Conservation (phyloP, 2,113 vertebrate species). For the Indicator maculatus region DNA sequence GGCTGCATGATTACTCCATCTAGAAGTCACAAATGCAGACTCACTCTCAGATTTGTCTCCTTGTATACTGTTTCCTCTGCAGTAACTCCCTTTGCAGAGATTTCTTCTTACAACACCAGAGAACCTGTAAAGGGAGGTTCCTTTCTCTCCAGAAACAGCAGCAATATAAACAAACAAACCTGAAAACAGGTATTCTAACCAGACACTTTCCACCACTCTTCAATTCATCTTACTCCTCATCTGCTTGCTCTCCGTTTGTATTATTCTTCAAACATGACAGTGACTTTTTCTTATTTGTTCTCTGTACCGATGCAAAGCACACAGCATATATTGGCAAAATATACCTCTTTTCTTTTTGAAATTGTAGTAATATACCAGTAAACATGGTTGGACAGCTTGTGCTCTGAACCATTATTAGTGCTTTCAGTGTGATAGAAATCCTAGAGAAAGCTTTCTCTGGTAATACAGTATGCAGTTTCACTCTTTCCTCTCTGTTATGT, state of each 20-base stretch:
- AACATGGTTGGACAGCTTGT: neutral
- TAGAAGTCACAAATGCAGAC: neutral
- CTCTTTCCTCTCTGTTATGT: neutral
- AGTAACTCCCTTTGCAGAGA: neutral
- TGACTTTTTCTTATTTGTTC: neutral
- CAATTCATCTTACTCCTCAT: neutral
- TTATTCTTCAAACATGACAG: neutral
- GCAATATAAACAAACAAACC: neutral
- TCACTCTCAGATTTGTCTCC: neutral
- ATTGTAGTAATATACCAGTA: neutral
- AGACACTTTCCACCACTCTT: neutral
- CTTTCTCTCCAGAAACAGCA: neutral
- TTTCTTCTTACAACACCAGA: neutral
- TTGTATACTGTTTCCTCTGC: neutral
- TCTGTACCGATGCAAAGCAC: neutral
- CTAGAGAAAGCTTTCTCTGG: neutral
- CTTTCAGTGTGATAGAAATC: neutral
- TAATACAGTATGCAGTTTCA: neutral
- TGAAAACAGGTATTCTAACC: neutral
- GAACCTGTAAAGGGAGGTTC: rapidly evolving
- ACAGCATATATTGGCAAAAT: neutral
- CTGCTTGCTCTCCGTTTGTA: neutral
- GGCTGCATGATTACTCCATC: neutral
- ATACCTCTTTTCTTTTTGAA: neutral
- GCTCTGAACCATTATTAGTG: neutral